Evolutionary conservation across 2,888 invertebrate species (phyloP).

Genomic region (Nymphalis c-album): DNA sequence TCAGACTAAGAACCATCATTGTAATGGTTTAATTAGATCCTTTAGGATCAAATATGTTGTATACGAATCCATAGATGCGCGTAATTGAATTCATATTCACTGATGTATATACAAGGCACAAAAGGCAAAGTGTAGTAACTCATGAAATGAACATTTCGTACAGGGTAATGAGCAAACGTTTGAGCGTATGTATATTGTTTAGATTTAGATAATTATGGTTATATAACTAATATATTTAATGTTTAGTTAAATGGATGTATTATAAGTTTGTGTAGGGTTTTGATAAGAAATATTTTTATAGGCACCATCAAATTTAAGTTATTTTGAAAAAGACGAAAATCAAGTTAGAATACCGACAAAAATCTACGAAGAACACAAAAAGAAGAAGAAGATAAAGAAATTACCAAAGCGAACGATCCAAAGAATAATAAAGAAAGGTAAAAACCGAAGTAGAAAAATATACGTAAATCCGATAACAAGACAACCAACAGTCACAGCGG

Average conservation of each 20-base stretch:
- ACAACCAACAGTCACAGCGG: slow-evolving; percentile 44
- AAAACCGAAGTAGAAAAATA: slow-evolving; percentile 52
- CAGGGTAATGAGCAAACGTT: neutral
- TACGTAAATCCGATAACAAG: slow-evolving; percentile 48
- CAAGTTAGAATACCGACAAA: slow-evolving; percentile 57
- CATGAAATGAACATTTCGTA: neutral
- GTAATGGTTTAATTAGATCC: no score
- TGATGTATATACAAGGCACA: slow-evolving; percentile 3
- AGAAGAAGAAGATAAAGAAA: slow-evolving; percentile 54
- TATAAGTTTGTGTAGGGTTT: neutral
- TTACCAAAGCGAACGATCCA: slow-evolving; percentile 65
- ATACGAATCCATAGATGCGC: neutral
- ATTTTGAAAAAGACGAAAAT: slow-evolving; percentile 63
- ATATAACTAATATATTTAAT: neutral
- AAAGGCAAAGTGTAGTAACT: slow-evolving; percentile 6
- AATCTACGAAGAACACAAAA: slow-evolving; percentile 50
- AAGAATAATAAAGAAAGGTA: slow-evolving; percentile 70
- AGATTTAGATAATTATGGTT: neutral
- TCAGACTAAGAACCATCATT: no score
- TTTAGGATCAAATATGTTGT: no score
- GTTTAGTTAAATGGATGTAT: neutral
- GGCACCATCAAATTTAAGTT: slow-evolving; percentile 49
- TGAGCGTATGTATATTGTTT: neutral
- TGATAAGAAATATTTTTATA: slow-evolving; percentile 10
- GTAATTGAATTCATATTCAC: slow-evolving; percentile 17